phyloP scores from a whole-genome alignment of 2,888 invertebrate genomes.

The Celastrina argiolus region DNA sequence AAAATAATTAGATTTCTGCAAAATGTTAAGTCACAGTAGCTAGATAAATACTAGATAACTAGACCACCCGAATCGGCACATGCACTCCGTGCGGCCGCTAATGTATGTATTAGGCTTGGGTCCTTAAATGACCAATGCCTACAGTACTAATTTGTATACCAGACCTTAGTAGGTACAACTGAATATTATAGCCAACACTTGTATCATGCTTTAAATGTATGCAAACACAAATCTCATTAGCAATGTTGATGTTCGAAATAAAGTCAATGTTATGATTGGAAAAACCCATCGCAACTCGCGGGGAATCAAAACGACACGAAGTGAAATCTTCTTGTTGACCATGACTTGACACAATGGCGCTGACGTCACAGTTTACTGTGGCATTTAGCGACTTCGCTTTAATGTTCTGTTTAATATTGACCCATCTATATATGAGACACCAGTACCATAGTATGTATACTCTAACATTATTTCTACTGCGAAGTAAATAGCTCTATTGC shows the following conservation, averaged over 20 bases:
- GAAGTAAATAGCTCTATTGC: too few species aligned
- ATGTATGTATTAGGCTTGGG: too few species aligned
- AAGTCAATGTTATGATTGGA: constrained; percentile 30
- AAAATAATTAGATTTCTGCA: background rate
- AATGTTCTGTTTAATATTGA: constrained; percentile 30
- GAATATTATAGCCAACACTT: background rate
- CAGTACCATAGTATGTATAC: background rate
- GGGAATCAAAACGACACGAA: constrained; percentile 44
- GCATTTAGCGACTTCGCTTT: constrained; percentile 34
- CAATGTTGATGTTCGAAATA: constrained; percentile 20
- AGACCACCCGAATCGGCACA: too few species aligned
- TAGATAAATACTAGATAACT: too few species aligned
- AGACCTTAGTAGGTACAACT: background rate
- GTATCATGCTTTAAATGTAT: constrained; percentile 11
- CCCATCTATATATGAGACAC: background rate
- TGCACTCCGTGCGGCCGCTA: too few species aligned
- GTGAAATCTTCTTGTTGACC: constrained; percentile 59
- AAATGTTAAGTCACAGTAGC: too few species aligned
- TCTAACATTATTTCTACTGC: too few species aligned
- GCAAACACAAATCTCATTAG: constrained; percentile 13
- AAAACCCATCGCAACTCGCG: constrained; percentile 32
- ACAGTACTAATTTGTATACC: background rate
- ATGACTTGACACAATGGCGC: constrained; percentile 51
- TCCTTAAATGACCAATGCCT: background rate
- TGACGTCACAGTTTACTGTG: constrained; percentile 54